A percentile compares a stretch with the other conserved stretches of the same genome.
These are phyloP conservation scores for Perdita meconis DNA, from an alignment of 2,888 invertebrate genomes.

Conservation along the genomic window DNA sequence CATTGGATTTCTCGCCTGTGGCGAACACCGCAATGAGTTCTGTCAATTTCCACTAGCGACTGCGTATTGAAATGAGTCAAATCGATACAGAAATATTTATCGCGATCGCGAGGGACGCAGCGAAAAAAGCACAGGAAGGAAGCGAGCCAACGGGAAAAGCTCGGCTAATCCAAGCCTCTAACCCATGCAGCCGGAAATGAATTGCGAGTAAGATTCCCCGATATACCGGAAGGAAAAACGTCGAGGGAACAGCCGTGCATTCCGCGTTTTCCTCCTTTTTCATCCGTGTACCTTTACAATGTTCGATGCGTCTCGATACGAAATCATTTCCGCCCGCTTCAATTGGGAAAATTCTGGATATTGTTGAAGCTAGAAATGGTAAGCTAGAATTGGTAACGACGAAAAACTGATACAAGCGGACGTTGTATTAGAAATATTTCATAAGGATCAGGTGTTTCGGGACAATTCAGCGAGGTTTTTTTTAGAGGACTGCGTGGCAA, in stretches of 20 bases:
- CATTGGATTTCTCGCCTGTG: constrained; percentile 45
- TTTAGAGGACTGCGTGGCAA: neutral
- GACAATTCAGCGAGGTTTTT: too few species aligned
- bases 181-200: constrained; percentile 65
- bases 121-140: constrained; percentile 14
- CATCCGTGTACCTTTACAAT: constrained; percentile 6
- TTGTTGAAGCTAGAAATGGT: neutral
- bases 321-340: constrained; percentile 24
- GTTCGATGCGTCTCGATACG: constrained; percentile 21
- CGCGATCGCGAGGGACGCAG: constrained; percentile 21
- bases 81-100: constrained; percentile 56
- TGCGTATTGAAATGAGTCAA: constrained; percentile 65
- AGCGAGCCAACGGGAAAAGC: constrained; percentile 59
- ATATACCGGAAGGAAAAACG: constrained; percentile 55
- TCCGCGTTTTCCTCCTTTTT: constrained; percentile 23
- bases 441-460: too few species aligned
- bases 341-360: neutral
- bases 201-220: constrained; percentile 61
- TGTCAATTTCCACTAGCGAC: constrained; percentile 49
- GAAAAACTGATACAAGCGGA: too few species aligned
- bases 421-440: too few species aligned
- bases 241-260: constrained; percentile 37
- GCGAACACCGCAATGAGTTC: constrained; percentile 58
- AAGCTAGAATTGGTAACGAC: too few species aligned
- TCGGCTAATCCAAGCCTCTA: constrained; percentile 59